Evolutionary conservation across 2,113 vertebrate species (phyloP).

Genomic region (Archilochus colubris): DNA sequence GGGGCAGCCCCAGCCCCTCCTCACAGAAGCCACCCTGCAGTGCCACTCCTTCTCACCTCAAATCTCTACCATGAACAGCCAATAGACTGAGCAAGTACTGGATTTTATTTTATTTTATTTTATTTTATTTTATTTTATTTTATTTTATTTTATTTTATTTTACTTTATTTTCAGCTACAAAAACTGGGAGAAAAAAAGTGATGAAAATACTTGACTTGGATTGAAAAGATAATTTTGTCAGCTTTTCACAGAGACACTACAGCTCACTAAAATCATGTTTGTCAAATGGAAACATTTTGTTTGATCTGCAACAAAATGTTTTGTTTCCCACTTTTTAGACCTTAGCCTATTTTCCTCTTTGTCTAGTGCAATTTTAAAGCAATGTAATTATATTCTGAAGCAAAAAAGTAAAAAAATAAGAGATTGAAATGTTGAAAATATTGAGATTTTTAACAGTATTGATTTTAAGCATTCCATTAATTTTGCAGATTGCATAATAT

Average conservation of each 20-base stretch:
- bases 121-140: too few species aligned
- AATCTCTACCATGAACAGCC: background rate
- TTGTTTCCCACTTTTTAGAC: background rate
- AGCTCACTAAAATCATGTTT: background rate
- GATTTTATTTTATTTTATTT: too few species aligned
- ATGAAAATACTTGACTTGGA: background rate
- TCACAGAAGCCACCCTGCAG: background rate
- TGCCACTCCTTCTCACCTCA: rapidly evolving
- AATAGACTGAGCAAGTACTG: background rate
- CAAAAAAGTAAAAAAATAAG: background rate
- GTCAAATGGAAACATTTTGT: background rate
- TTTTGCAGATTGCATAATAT: background rate
- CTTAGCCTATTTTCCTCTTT: background rate
- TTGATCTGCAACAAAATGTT: background rate
- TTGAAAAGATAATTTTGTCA: background rate
- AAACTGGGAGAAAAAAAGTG: background rate
- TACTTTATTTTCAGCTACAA: background rate
- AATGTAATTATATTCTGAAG: background rate
- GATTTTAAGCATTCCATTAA: background rate
- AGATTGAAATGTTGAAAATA: background rate
- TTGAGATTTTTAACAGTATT: background rate
- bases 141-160: background rate
- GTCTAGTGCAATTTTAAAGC: background rate
- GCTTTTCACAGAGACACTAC: background rate
- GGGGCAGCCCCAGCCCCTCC: rapidly evolving